Evolutionary conservation across 1,140 invertebrate species (phyloP).

Genomic region (Drosophila yakuba): DNA sequence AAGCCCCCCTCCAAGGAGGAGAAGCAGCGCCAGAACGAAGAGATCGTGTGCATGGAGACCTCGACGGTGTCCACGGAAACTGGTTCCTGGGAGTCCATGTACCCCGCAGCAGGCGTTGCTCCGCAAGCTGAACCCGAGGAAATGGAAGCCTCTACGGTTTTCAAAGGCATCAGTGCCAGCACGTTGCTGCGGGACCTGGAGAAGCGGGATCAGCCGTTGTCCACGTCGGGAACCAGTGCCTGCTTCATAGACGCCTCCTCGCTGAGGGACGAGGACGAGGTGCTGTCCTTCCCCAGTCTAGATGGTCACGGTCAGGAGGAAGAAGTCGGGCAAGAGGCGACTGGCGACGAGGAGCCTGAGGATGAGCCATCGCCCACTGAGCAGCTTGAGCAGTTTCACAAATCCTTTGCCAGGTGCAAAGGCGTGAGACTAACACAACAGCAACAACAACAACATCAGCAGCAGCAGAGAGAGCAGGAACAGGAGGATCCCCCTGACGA

Average conservation of each 20-base stretch:
- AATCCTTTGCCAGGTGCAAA: conserved; percentile 80
- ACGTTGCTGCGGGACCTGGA: conserved; percentile 74
- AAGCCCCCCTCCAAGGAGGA: conserved; percentile 87
- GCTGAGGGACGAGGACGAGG: conserved; percentile 88
- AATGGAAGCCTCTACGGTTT: conserved; percentile 20
- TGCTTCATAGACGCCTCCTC: conserved; percentile 92
- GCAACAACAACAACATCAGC: not conserved
- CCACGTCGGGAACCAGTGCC: conserved; percentile 69
- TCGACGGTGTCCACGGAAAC: conserved; percentile 87
- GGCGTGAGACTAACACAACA: conserved; percentile 5
- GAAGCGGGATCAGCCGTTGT: conserved; percentile 68
- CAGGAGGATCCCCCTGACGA: conserved; percentile 23
- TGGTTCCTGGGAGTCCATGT: conserved; percentile 87
- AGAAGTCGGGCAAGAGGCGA: conserved; percentile 1
- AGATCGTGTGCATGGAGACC: conserved; percentile 87
- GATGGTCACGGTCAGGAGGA: conserved; percentile 48
- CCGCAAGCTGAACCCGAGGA: conserved; percentile 8
- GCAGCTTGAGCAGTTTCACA: conserved; percentile 80
- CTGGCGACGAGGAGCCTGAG: conserved; percentile 19
- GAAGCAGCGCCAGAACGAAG: conserved; percentile 89
- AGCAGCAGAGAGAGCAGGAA: conserved; percentile 26
- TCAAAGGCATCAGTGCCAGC: conserved; percentile 65
- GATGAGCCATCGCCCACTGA: conserved; percentile 57
- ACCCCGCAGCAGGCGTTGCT: conserved; percentile 66
- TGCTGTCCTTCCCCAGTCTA: conserved; percentile 70